A percentile compares a stretch with the other conserved stretches of the same genome.
These are phyloP conservation scores for Cosmia pyralina DNA, from an alignment of 2,888 invertebrate species.

Conservation along the genomic window DNA sequence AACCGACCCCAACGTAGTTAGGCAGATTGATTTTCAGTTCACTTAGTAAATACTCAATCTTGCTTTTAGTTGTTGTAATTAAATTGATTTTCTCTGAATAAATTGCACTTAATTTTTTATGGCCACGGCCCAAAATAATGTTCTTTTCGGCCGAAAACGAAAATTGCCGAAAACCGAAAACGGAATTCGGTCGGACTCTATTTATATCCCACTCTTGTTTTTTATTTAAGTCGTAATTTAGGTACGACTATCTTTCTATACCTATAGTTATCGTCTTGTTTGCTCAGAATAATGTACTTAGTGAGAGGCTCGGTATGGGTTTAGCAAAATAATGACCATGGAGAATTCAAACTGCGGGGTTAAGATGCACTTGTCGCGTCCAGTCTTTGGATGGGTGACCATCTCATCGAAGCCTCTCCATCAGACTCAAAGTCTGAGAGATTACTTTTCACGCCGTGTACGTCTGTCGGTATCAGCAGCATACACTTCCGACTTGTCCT, in stretches of 20 bases:
- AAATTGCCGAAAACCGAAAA: background rate
- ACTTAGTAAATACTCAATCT: too few relatives aligned
- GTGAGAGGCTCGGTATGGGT: background rate
- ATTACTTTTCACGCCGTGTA: too few relatives aligned
- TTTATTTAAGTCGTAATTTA: background rate
- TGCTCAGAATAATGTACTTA: background rate
- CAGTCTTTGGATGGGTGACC: background rate
- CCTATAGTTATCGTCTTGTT: background rate
- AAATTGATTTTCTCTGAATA: too few relatives aligned
- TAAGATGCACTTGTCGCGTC: background rate
- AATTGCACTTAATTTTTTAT: background rate
- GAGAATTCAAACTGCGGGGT: background rate
- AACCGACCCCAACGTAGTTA: too few relatives aligned
- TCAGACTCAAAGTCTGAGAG: background rate
- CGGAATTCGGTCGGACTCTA: background rate
- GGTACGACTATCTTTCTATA: background rate
- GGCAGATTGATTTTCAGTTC: too few relatives aligned
- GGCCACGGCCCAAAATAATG: background rate
- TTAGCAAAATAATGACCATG: background rate
- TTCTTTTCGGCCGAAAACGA: background rate
- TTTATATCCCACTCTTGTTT: background rate
- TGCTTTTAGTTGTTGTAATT: too few relatives aligned
- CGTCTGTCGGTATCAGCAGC: too few relatives aligned
- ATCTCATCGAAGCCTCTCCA: background rate
- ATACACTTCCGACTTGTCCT: too few relatives aligned